A percentile compares a stretch with the other conserved stretches of the same genome.
Conservation (phyloP, 2,797 vertebrate genomes). For the Sebastiscus albofasciatus region DNA sequence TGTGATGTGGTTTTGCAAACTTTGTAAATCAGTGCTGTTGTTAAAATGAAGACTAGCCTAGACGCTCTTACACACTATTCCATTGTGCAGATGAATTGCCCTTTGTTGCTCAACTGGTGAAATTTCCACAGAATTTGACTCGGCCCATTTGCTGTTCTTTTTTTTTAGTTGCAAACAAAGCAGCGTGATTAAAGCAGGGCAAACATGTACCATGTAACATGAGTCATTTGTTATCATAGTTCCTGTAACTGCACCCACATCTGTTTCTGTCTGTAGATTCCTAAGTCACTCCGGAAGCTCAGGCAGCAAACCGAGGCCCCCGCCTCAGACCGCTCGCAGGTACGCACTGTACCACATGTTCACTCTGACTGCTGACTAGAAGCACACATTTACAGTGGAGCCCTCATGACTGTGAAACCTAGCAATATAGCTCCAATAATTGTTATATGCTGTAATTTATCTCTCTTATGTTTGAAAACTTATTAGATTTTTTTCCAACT, state of each 20-base stretch:
- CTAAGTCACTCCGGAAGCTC: slow-evolving; percentile 90
- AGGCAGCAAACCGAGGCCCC: slow-evolving; percentile 88
- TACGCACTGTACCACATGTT: slow-evolving; percentile 47
- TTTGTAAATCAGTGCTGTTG: neutral
- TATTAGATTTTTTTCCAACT: neutral
- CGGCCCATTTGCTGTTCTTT: neutral
- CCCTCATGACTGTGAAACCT: neutral
- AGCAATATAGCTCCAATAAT: neutral
- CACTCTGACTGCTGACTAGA: neutral
- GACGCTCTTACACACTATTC: no score
- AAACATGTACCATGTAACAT: no score
- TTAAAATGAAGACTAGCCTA: neutral
- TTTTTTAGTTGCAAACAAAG: neutral
- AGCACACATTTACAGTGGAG: neutral
- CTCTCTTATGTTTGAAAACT: neutral
- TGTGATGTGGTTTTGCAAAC: neutral
- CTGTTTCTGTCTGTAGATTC: slow-evolving; percentile 78
- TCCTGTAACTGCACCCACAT: fast-evolving
- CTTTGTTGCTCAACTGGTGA: neutral
- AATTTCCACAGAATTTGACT: neutral
- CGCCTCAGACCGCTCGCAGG: slow-evolving; percentile 88
- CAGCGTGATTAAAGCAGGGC: no score
- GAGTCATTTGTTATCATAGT: neutral
- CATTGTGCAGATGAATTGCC: neutral
- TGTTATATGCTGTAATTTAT: neutral